Evolutionary conservation across 2,888 invertebrate species (phyloP).

Genomic region (Argynnis bischoffii): DNA sequence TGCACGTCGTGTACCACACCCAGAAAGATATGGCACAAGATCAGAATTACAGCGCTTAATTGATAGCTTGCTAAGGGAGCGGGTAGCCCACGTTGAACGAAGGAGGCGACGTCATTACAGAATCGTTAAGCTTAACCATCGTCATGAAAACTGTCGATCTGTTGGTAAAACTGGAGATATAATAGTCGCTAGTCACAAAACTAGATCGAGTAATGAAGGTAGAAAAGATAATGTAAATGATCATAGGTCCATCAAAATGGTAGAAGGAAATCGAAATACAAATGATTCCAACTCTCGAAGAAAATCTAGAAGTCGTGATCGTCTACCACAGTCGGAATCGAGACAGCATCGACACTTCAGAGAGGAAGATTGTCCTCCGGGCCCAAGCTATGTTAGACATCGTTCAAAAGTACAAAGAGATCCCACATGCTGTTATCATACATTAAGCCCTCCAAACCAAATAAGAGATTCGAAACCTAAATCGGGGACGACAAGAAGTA

Average conservation of each 20-base stretch:
- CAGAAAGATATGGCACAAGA: constrained; percentile 63
- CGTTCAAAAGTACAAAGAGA: constrained; percentile 52
- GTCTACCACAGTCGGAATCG: constrained; percentile 48
- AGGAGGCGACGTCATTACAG: constrained; percentile 73
- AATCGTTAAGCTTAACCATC: constrained; percentile 72
- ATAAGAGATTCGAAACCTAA: constrained; percentile 38
- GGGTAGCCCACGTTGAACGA: constrained; percentile 73
- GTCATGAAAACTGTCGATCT: constrained; percentile 68
- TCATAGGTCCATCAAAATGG: constrained; percentile 54
- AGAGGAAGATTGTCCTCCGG: constrained; percentile 61
- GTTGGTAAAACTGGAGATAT: constrained; percentile 76
- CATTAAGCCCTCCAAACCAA: constrained; percentile 50
- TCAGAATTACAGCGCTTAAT: constrained; percentile 71
- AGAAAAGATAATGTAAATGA: constrained; percentile 52
- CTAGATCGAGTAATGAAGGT: constrained; percentile 55
- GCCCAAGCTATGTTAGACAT: constrained; percentile 59
- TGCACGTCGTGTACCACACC: constrained; percentile 60
- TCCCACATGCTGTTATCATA: constrained; percentile 66
- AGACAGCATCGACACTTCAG: constrained; percentile 47
- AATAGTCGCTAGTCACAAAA: constrained; percentile 75
- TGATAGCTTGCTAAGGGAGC: constrained; percentile 69
- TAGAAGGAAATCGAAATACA: constrained; percentile 48
- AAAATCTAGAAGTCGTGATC: constrained; percentile 59
- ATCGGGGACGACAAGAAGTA: background rate
- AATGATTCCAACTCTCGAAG: constrained; percentile 50